These are phyloP conservation scores for Chauna torquata DNA, from an alignment of 2,113 vertebrate species.

Conservation along the genomic window DNA sequence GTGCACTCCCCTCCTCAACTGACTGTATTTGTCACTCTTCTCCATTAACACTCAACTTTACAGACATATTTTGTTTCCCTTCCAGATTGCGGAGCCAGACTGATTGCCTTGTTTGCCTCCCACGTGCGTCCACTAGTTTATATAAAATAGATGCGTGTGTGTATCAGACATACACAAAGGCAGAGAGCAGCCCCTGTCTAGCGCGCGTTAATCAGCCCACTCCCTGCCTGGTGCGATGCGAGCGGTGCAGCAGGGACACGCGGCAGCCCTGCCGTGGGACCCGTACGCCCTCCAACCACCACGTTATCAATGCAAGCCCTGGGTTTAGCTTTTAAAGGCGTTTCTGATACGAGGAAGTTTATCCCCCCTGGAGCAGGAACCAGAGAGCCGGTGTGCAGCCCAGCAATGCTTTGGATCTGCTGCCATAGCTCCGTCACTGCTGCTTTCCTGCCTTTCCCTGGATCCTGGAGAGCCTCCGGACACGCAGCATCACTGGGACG, in stretches of 20 bases:
- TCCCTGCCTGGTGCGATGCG: background rate
- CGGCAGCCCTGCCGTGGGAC: fast-evolving
- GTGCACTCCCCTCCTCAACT: background rate
- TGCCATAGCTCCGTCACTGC: too few relatives aligned
- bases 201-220: background rate
- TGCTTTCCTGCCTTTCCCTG: too few relatives aligned
- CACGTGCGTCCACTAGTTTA: background rate
- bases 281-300: background rate
- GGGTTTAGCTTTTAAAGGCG: background rate
- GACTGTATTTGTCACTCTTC: background rate
- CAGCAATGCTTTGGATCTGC: background rate
- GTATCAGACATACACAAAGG: background rate
- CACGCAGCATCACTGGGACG: too few relatives aligned
- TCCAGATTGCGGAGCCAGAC: background rate
- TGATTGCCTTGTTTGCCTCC: background rate
- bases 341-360: background rate
- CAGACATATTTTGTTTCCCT: background rate
- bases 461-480: too few relatives aligned
- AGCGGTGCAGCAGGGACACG: too few relatives aligned
- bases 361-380: background rate
- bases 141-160: background rate
- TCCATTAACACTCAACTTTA: fast-evolving
- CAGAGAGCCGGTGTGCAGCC: background rate
- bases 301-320: background rate
- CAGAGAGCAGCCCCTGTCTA: background rate